Base-by-base conservation (phyloP, 2,888 invertebrate genomes). In the Augiades crinisus region DNA sequence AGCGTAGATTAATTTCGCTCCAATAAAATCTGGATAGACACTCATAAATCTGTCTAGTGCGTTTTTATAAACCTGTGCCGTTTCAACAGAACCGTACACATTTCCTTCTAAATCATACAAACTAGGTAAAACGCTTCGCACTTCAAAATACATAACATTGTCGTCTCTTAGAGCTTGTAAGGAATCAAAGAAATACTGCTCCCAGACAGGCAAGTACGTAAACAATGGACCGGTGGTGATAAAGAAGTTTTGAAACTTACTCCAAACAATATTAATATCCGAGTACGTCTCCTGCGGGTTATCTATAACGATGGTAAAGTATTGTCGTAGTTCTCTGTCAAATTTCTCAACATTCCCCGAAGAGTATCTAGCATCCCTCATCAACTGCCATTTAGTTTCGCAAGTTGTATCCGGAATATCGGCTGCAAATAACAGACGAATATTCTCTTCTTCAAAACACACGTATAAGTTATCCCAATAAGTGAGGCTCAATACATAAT, bases 1-100 rank as follows among this genome's bases (percentile, higher is more conserved):
- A 0, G 94, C 94, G 63, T 93, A 95, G 56, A 95, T 95, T 19
- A 94, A 65, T 62, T 92, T 93, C 0, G 90, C 92, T 0, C 95
- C 95, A 49, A 91, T 84, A 59, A 94, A 95, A 57, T 92, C 92
- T 2, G 92, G 92, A 72, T 94, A 85, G 13, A 91, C 88, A 0
- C 54, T 53, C 55, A 89, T 78, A 64, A 95, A 95, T 61, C 83
- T 78, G 10, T 93, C 86, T 0, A 91, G 72, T 0, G 91, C 85
- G 22, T 83, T 77, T 58, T 92, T 90, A 57, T 93, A 94, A 6
- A 91, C 71, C 30, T 78, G 71, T 0, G 92, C 91, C 0, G 92
- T 91, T 19, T 91, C 91, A 1, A 91, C 47, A 0, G 88, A 67
- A 5, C 81, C 83, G 55, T 92, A 92, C 0, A 61, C 55, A 0